Percentiles rank a stretch among this genome's conserved stretches.
These are phyloP conservation scores for Eupleurogrammus muticus DNA, from an alignment of 2,797 vertebrate genomes.

Conservation along the genomic window DNA sequence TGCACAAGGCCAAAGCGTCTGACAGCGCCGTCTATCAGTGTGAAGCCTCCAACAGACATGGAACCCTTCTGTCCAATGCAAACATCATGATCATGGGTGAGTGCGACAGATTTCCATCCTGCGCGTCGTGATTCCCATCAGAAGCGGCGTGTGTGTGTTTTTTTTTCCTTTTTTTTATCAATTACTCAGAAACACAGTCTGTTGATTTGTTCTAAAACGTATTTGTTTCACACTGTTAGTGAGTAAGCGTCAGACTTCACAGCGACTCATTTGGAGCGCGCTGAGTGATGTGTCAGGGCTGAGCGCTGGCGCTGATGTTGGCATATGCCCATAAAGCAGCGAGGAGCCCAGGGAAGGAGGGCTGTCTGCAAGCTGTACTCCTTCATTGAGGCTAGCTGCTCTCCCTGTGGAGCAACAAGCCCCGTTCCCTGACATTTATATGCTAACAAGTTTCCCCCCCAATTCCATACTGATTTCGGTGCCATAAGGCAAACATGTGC, in stretches of 20 bases:
- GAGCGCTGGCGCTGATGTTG: slow-evolving; percentile 40
- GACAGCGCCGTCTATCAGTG: slow-evolving; percentile 96
- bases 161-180: neutral
- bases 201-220: neutral
- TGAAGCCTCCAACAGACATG: slow-evolving; percentile 91
- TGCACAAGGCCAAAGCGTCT: slow-evolving; percentile 84
- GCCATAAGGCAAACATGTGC: slow-evolving; percentile 72
- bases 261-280: slow-evolving; percentile 29
- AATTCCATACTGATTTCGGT: slow-evolving; percentile 56
- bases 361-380: slow-evolving; percentile 47
- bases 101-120: slow-evolving; percentile 42
- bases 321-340: slow-evolving; percentile 49
- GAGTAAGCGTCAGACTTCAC: slow-evolving; percentile 44
- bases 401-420: slow-evolving; percentile 57
- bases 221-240: slow-evolving; percentile 16
- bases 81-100: slow-evolving; percentile 94
- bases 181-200: neutral
- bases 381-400: slow-evolving; percentile 38
- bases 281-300: slow-evolving; percentile 48
- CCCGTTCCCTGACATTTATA: slow-evolving; percentile 71
- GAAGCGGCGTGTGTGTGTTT: neutral
- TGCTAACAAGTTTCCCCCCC: slow-evolving; percentile 68
- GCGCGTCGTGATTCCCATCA: neutral
- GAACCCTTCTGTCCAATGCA: slow-evolving; percentile 90
- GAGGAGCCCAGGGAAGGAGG: slow-evolving; percentile 43